phyloP scores from a whole-genome alignment of 2,113 vertebrate species.

The Eulacestoma nigropectus region DNA sequence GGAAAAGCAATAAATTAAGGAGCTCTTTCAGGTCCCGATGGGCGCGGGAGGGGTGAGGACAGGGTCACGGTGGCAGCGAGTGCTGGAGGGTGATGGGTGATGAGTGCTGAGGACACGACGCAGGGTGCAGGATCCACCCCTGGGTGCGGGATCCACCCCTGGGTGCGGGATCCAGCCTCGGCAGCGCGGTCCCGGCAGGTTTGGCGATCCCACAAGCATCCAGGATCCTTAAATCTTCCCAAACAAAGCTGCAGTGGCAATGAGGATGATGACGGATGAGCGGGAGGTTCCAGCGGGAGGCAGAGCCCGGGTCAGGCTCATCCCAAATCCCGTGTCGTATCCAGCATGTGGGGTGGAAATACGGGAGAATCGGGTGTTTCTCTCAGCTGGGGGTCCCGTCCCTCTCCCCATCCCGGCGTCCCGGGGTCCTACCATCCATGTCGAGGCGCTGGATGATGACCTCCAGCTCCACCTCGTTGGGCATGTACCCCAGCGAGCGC shows the following conservation, averaged over 20 bases:
- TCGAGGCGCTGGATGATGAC: conserved; percentile 95
- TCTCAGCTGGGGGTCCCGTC: rapidly evolving
- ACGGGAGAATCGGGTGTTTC: rapidly evolving
- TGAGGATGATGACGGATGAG: not conserved
- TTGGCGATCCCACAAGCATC: rapidly evolving
- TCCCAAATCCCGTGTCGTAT: rapidly evolving
- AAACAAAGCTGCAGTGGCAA: not conserved
- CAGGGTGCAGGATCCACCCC: not conserved
- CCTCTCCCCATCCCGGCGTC: rapidly evolving
- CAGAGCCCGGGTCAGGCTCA: not conserved
- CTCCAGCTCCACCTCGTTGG: conserved; percentile 93
- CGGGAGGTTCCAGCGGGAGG: not conserved
- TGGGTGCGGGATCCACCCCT: rapidly evolving
- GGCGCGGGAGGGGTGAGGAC: not conserved
- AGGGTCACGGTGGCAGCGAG: not conserved
- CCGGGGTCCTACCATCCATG: conserved; percentile 85
- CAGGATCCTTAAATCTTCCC: not conserved
- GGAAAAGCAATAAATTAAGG: not conserved
- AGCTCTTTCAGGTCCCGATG: not conserved
- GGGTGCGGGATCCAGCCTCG: not conserved
- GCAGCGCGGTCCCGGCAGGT: rapidly evolving
- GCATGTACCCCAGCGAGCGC: conserved; percentile 95
- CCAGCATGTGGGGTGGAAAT: rapidly evolving
- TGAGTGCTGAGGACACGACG: not conserved
- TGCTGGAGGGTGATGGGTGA: not conserved